Conservation (phyloP, 2,797 vertebrate genomes). For the Chiroxiphia lanceolata region DNA sequence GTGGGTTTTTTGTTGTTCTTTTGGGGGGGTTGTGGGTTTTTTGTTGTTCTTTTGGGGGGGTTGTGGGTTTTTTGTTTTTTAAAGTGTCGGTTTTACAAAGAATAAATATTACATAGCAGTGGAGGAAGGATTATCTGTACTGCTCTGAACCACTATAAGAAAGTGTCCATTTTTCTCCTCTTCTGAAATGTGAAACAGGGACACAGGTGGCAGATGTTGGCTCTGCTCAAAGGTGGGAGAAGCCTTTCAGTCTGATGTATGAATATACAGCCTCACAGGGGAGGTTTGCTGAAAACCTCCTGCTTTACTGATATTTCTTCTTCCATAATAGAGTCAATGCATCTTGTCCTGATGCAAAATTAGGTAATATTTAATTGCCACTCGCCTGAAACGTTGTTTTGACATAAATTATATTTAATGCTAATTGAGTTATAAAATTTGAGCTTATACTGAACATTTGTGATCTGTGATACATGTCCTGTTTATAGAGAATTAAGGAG, state of each 20-base stretch:
- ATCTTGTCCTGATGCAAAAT: conserved; percentile 38
- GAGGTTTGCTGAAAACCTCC: conserved; percentile 46
- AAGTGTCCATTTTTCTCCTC: not conserved
- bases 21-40: too few species aligned
- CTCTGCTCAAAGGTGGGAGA: conserved; percentile 32
- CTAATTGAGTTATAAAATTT: conserved; percentile 59
- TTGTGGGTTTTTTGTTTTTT: too few species aligned
- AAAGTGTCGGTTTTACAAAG: not conserved
- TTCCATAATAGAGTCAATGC: conserved; percentile 5
- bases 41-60: too few species aligned
- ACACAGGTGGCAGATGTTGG: not conserved
- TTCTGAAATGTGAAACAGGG: not conserved
- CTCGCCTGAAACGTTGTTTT: conserved; percentile 55
- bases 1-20: too few species aligned
- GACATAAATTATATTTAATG: conserved; percentile 28
- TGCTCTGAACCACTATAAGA: not conserved
- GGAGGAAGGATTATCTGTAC: not conserved
- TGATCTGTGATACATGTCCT: conserved; percentile 10
- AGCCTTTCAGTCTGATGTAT: not conserved
- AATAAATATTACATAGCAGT: not conserved
- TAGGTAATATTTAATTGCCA: conserved; percentile 30
- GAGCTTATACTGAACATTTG: conserved; percentile 7
- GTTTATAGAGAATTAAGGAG: conserved; percentile 12
- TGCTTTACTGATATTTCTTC: conserved; percentile 63
- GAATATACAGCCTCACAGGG: not conserved